Percentiles rank a stretch among this genome's conserved stretches.
Evolutionary conservation across 1,140 invertebrate genomes (phyloP).

Genomic region (Ceratosolen fusciceps): DNA sequence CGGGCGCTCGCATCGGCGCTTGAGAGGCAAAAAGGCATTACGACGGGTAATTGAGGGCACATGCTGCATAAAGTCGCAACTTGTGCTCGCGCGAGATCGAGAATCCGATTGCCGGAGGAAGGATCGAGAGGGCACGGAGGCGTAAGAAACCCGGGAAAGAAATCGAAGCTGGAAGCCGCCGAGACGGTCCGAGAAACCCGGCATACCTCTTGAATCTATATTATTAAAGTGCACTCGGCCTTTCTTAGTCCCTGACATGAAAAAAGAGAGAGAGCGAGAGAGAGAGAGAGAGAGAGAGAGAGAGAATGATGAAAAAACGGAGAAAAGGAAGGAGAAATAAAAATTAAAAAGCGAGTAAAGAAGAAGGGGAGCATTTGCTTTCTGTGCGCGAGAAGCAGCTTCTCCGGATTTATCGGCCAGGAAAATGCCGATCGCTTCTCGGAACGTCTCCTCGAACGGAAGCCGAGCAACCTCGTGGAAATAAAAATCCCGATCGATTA

Average conservation of each 20-base stretch:
- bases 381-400: background rate
- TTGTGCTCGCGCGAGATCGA: background rate
- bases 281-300: too few relatives aligned
- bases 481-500: constrained; percentile 26
- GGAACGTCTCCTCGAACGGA: background rate
- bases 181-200: background rate
- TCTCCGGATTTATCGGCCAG: background rate
- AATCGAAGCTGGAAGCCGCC: background rate
- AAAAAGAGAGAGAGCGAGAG: too few relatives aligned
- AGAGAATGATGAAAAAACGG: too few relatives aligned
- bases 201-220: background rate
- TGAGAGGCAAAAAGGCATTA: background rate
- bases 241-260: background rate
- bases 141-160: background rate
- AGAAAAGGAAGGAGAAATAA: too few relatives aligned
- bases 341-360: too few relatives aligned
- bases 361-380: background rate
- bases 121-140: background rate
- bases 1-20: background rate
- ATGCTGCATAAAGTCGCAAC: background rate
- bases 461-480: background rate
- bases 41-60: constrained; percentile 23
- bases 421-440: constrained; percentile 13
- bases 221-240: background rate
- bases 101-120: background rate